Percentiles rank a stretch among this genome's conserved stretches.
phyloP scores from a whole-genome alignment of 2,113 vertebrate species.

The Dipodomys ordii region DNA sequence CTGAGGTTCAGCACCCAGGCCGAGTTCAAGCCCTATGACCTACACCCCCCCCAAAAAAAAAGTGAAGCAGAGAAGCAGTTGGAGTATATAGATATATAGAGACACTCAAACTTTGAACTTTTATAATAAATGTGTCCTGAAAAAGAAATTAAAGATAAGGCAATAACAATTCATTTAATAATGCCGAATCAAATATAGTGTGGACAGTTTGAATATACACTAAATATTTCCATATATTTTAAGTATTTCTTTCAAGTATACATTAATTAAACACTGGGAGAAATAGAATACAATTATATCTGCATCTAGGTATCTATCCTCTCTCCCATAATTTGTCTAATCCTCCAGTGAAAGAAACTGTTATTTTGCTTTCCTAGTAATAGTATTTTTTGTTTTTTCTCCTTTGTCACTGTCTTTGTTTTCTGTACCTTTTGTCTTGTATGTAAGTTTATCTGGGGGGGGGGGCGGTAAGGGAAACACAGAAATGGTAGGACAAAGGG shows the following conservation, averaged over 20 bases:
- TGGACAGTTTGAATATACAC: background rate
- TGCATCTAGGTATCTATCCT: background rate
- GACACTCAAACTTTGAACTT: background rate
- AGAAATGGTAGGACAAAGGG: no score
- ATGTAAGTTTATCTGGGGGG: no score
- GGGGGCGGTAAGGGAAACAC: no score
- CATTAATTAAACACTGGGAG: background rate
- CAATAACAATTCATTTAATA: background rate
- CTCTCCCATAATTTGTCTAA: background rate
- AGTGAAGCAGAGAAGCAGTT: background rate
- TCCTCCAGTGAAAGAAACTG: no score
- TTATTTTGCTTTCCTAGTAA: no score
- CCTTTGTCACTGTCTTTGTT: no score
- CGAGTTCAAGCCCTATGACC: no score
- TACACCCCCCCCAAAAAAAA: no score
- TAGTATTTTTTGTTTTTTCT: no score
- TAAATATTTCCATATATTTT: background rate
- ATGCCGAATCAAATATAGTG: background rate
- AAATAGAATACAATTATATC: background rate
- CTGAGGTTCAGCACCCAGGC: no score
- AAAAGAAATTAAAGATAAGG: background rate
- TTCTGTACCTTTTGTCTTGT: no score
- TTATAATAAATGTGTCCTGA: constrained; percentile 12
- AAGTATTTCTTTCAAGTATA: background rate
- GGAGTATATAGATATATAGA: background rate